Evolutionary conservation across 2,888 invertebrate species (phyloP).

Genomic region (Lochmaea capreae): DNA sequence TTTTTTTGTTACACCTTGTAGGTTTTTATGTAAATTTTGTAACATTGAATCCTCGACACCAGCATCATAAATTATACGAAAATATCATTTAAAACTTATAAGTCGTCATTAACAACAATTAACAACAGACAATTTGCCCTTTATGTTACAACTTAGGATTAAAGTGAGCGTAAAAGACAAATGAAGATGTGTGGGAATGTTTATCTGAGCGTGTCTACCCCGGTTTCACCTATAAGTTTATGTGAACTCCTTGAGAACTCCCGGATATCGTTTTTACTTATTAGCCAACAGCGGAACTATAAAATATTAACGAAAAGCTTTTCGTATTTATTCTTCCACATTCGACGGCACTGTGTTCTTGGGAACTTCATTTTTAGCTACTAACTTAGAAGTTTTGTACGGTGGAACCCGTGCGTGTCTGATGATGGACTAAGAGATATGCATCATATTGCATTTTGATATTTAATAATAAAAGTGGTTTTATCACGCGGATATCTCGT

Average conservation of each 20-base stretch:
- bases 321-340: too few relatives aligned
- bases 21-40: not conserved
- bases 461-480: constrained; percentile 4
- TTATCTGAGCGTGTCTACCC: constrained; percentile 49
- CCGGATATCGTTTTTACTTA: constrained; percentile 8
- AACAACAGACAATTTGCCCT: constrained; percentile 15
- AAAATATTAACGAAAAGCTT: not conserved
- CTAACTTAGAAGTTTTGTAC: not conserved
- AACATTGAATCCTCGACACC: not conserved
- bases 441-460: constrained; percentile 5
- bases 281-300: not conserved
- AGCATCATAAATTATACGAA: not conserved
- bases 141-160: constrained; percentile 24
- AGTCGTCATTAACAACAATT: constrained; percentile 12
- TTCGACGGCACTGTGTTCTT: constrained; percentile 10
- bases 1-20: not conserved
- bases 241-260: constrained; percentile 46
- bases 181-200: constrained; percentile 53
- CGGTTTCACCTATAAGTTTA: constrained; percentile 32
- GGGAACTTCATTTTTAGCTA: not conserved
- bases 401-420: constrained; percentile 9
- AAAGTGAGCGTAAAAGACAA: constrained; percentile 42
- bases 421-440: not conserved
- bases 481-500: constrained; percentile 17
- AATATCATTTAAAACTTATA: constrained; percentile 6